These are phyloP conservation scores for Mercenaria mercenaria DNA, from an alignment of 1,140 invertebrate genomes.

Conservation along the genomic window DNA sequence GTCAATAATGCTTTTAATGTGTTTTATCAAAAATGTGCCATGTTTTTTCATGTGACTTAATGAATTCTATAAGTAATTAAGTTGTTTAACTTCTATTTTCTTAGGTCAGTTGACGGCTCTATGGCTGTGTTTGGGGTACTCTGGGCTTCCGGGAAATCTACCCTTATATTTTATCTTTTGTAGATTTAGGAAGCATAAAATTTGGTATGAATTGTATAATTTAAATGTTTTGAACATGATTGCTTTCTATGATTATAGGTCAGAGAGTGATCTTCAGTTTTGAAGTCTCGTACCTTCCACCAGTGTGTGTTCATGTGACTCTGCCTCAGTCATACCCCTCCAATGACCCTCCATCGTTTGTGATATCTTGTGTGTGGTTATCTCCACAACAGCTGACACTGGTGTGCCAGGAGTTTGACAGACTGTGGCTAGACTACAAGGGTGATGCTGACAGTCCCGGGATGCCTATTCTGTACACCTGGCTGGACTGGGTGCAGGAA, in stretches of 20 bases:
- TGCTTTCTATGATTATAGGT: constrained; percentile 66
- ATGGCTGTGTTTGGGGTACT: too few relatives aligned
- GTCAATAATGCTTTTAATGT: too few relatives aligned
- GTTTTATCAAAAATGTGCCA: too few relatives aligned
- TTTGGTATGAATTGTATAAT: too few relatives aligned
- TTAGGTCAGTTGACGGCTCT: too few relatives aligned
- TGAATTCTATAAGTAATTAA: too few relatives aligned
- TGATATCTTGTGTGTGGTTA: constrained; percentile 76
- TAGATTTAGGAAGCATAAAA: too few relatives aligned
- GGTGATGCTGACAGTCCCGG: not conserved
- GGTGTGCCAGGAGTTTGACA: constrained; percentile 72
- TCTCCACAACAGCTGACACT: constrained; percentile 60
- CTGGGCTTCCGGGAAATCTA: too few relatives aligned
- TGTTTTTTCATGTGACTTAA: too few relatives aligned
- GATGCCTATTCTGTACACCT: constrained; percentile 77
- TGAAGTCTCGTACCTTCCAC: constrained; percentile 71
- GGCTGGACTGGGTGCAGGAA: constrained; percentile 78
- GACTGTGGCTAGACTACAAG: constrained; percentile 69
- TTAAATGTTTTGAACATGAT: too few relatives aligned
- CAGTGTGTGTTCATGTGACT: constrained; percentile 72
- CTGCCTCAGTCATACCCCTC: constrained; percentile 76
- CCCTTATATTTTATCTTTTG: too few relatives aligned
- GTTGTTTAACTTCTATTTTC: too few relatives aligned
- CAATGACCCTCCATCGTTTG: constrained; percentile 68
- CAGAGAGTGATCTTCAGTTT: constrained; percentile 72